Percentiles rank a stretch among this genome's conserved stretches.
Evolutionary conservation across 2,888 invertebrate genomes (phyloP).

Genomic region (Caenorhabditis becei): DNA sequence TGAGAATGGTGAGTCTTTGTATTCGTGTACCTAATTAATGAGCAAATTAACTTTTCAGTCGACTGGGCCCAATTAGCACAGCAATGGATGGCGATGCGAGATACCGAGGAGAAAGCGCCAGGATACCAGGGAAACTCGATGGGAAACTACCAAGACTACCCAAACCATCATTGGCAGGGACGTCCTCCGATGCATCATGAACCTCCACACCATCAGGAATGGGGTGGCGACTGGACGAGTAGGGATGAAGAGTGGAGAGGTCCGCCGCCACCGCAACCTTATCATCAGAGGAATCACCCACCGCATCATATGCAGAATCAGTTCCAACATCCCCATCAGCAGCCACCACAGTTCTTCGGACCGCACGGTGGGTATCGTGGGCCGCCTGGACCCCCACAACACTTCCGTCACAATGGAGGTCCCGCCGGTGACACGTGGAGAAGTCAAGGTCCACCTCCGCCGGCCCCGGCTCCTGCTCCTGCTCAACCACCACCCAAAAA

Average conservation of each 20-base stretch:
- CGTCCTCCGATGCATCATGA: background rate
- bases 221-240: slow-evolving; percentile 57
- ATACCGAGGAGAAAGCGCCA: slow-evolving; percentile 30
- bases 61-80: slow-evolving; percentile 79
- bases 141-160: slow-evolving; percentile 9
- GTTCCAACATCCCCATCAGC: slow-evolving; percentile 7
- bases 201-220: slow-evolving; percentile 27
- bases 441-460: slow-evolving; percentile 8
- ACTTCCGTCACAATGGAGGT: slow-evolving; percentile 3
- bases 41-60: slow-evolving; percentile 66
- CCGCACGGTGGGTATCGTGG: background rate
- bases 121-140: background rate
- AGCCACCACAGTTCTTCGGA: background rate
- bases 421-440: slow-evolving; percentile 7
- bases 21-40: background rate
- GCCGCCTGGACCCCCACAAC: background rate
- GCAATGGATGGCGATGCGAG: slow-evolving; percentile 75
- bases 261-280: slow-evolving; percentile 7
- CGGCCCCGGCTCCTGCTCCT: slow-evolving; percentile 17
- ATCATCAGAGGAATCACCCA: slow-evolving; percentile 8
- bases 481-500: slow-evolving; percentile 25
- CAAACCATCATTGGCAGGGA: slow-evolving; percentile 16
- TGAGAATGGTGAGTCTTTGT: slow-evolving; percentile 38
- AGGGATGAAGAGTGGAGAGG: slow-evolving; percentile 26
- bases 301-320: background rate